Evolutionary conservation across 2,113 vertebrate genomes (phyloP), one percentile per base, ranked within the genome.

Genomic region (Agelaius phoeniceus): DNA sequence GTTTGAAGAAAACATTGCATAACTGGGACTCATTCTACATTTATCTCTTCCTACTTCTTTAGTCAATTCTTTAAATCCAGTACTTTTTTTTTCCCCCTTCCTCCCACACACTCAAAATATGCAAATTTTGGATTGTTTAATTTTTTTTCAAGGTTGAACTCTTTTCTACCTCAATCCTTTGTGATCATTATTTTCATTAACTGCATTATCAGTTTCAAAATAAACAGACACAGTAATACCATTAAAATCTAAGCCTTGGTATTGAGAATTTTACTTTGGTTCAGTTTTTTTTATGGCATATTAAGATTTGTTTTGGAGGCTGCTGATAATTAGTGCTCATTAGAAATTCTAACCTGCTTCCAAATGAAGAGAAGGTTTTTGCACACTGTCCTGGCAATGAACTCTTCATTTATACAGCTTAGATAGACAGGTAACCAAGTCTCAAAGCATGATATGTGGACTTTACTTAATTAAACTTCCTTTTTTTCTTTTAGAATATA

Each of bases 91-190:
- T 54, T 37, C 9, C 61, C 4, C 17, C 3, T 63, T 43, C 18
- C 22, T 81, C 54, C 27, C 17, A n/a, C 23, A 33, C 24, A 33
- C 17, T 11, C 7, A 54, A 68, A 58, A 58, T 68, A 91, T 5
- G 9, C 2, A 3, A 15, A 51, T 15, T 28, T 21, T 84, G 2
- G 0, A 20, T 44, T 57, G 17, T 15, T 87, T 22, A 1, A 1
- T 6, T 1, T n/a, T 35, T 35, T 68, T 77, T 37, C 31, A 37
- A 39, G 4, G 16, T 19, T 57, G 27, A 63, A 15, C 22, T 46
- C 8, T 84, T 39, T 66, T 31, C 9, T 62, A 15, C 7, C 6
- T 90, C 7, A 49, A 3, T 48, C 2, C 19, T 59, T 66, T 71
- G 7, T 28, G 61, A 57, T 37, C 6, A 52, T 52, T 83, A 24